A percentile compares a stretch with the other conserved stretches of the same genome.
phyloP scores from a whole-genome alignment of 1,140 invertebrate genomes.

The Mactra quadrangularis region DNA sequence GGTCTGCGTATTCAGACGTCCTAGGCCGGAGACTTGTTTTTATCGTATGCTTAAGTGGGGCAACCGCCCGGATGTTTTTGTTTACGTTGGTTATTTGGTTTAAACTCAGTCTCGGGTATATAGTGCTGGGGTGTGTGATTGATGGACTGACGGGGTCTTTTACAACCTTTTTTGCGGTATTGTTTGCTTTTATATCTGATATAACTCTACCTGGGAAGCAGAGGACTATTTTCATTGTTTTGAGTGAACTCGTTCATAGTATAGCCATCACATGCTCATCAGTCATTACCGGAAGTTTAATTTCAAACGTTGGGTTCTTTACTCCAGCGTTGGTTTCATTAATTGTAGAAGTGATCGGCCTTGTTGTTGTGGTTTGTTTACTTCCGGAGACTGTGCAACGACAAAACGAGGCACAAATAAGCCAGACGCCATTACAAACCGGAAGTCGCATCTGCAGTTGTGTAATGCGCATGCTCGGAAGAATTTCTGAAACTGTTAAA shows the following conservation, averaged over 20 bases:
- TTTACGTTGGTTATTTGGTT: conserved; percentile 20
- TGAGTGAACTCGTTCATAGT: conserved; percentile 23
- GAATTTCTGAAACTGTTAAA: background rate
- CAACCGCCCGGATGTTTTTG: background rate
- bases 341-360: background rate
- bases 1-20: conserved; percentile 25
- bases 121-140: conserved; percentile 14
- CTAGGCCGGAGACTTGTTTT: conserved; percentile 33
- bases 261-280: conserved; percentile 3
- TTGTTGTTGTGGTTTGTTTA: conserved; percentile 13
- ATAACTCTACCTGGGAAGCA: conserved; percentile 22
- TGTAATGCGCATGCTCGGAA: background rate
- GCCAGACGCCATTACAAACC: no score
- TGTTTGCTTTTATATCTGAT: conserved; percentile 50
- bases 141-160: conserved; percentile 44
- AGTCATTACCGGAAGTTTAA: conserved; percentile 5
- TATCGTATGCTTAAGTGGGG: background rate
- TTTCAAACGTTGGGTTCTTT: conserved; percentile 19
- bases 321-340: background rate
- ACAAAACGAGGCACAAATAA: no score
- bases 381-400: conserved; percentile 34
- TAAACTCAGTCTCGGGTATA: conserved; percentile 30
- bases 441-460: background rate
- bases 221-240: conserved; percentile 35
- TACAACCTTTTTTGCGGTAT: background rate